Conservation (phyloP, 2,888 invertebrate species). For the Imbricaverruca yamaguchii region DNA sequence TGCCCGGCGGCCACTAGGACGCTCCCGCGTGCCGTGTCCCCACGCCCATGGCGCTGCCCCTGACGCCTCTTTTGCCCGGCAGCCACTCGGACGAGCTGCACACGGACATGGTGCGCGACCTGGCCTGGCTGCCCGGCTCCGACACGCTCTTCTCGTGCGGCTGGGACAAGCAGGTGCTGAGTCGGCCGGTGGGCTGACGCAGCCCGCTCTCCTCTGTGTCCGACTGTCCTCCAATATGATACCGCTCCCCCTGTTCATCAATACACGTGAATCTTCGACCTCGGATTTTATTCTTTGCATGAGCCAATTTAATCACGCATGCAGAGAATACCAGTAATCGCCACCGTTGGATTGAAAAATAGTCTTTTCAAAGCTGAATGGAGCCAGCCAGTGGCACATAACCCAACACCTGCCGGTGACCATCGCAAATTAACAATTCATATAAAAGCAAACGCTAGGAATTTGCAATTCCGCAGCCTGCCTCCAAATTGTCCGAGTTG, state of each 20-base stretch:
- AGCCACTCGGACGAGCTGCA: constrained; percentile 47
- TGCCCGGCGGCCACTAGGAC: too few relatives aligned
- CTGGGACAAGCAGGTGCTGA: constrained; percentile 49
- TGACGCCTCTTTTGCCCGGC: constrained; percentile 12
- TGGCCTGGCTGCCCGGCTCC: constrained; percentile 48
- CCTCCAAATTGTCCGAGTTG: neutral
- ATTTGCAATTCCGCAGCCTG: neutral
- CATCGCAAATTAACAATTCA: neutral
- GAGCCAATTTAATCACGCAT: neutral
- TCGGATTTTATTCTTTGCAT: neutral
- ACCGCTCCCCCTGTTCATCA: neutral
- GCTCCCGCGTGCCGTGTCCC: too few relatives aligned
- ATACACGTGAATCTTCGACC: neutral
- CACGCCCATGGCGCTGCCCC: neutral
- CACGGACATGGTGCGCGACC: constrained; percentile 49
- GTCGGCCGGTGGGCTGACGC: constrained; percentile 34
- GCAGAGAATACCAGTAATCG: constrained; percentile 3
- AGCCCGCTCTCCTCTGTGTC: neutral
- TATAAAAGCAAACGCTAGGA: constrained; percentile 5
- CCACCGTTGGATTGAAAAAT: neutral
- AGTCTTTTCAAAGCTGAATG: neutral
- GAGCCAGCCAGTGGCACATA: neutral
- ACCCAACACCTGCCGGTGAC: neutral
- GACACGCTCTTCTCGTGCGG: constrained; percentile 50
- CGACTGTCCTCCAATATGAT: neutral